Conservation (phyloP, 2,888 invertebrate species). For the Rutpela maculata region DNA sequence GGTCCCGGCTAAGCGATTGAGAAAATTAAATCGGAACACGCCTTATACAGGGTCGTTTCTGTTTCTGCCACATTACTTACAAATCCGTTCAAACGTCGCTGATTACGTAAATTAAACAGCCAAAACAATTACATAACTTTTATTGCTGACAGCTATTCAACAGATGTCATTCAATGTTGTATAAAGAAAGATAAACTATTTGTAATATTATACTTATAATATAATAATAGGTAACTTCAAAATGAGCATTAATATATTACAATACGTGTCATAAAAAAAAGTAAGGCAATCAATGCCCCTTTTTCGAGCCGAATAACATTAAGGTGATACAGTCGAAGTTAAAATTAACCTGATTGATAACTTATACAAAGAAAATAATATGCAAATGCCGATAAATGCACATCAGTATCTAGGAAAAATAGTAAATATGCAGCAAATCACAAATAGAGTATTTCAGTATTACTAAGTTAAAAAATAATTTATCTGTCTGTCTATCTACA, state of each 20-base stretch:
- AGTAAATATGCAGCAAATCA: constrained; percentile 2
- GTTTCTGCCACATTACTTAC: no score
- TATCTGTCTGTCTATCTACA: constrained; percentile 1
- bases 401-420: not conserved
- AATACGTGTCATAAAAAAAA: not conserved
- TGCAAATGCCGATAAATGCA: constrained; percentile 2
- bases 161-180: no score
- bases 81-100: not conserved
- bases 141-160: no score
- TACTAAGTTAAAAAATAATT: constrained; percentile 20
- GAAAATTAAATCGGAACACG: no score
- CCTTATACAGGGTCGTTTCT: no score
- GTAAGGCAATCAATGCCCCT: no score
- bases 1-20: no score
- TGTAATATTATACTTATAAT: no score
- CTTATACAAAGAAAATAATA: not conserved
- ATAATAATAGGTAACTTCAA: not conserved
- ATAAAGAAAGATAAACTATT: no score
- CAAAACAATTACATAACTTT: not conserved
- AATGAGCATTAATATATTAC: not conserved
- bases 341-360: not conserved
- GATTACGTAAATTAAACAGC: not conserved
- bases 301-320: no score
- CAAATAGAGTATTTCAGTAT: constrained; percentile 33
- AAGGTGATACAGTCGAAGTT: not conserved